Base-by-base conservation (phyloP, 2,888 invertebrate species). In the Tromatobia lineatoria region DNA sequence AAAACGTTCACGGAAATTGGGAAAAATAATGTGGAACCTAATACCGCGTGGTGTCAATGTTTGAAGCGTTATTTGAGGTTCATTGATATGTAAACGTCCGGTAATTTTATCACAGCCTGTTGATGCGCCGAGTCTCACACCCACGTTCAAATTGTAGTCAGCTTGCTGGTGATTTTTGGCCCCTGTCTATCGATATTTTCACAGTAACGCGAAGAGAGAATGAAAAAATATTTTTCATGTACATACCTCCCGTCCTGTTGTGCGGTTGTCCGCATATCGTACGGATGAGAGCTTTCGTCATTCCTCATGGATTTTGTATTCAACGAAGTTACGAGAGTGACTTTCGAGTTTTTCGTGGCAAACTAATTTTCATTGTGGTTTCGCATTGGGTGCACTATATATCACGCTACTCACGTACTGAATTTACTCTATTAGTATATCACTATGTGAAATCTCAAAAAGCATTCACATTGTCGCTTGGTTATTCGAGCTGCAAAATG, bases 31-130 rank as follows among this genome's bases (percentile, higher is more conserved):
- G 11, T 61, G 47, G 20, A 69, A 47, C 25, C 50, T 61, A 42
- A 52, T 75, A 34, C 23, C n/a, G 13, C 34, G n/a, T n/a, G 59
- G 29, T 42, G 13, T 47, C 50, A 29, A n/a, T 59, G 34, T 4
- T 34, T 67, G 59, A 20, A 15, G 13, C 73, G 61, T 74, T 74
- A 74, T 74, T 57, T 20, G 74, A 34, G 13, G 45, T 80, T 67
- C 50, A 74, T 80, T 74, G 67, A 54, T 67, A 74, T 74, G 80
- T 67, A 80, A 74, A 80, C 59, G 34, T 23, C 67, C 10, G 74
- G 20, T 73, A 52, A 66, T 71, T 64, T 78, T 25, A 23, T 71
- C 54, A 42, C 23, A 52, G 61, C 4, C 59, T 13, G 77, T 52
- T n/a, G 25, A 34, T 38, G 13, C 71, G n/a, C n/a, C 50, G 45